A percentile compares a stretch with the other conserved stretches of the same genome.
Conservation (phyloP, 2,113 vertebrate genomes). For the Turdus rufiventris region DNA sequence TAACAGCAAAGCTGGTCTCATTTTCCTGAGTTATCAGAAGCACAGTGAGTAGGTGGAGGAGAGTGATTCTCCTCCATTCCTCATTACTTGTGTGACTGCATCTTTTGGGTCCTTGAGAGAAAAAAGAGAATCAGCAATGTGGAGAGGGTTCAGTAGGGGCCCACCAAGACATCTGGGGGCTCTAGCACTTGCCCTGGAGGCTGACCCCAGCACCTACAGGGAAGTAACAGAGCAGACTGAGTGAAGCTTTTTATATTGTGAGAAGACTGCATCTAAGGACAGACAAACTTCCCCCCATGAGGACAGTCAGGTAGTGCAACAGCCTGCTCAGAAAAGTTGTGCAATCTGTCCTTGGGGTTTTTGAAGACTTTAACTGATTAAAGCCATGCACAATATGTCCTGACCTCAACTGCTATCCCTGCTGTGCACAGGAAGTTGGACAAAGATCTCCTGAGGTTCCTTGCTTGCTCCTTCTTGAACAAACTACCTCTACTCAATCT, state of each 20-base stretch:
- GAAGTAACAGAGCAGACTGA: accelerated
- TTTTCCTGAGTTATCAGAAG: neutral
- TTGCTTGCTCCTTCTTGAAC: neutral
- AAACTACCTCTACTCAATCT: neutral
- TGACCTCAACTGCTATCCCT: neutral
- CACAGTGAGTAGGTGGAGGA: neutral
- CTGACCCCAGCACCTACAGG: neutral
- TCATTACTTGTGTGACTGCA: neutral
- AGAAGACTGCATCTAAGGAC: neutral
- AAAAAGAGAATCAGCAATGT: neutral
- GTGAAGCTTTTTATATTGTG: neutral
- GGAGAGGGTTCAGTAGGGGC: neutral
- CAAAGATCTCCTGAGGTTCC: neutral
- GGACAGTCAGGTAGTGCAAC: neutral
- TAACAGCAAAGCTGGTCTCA: neutral
- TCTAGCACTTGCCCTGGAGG: neutral
- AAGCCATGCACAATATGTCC: neutral
- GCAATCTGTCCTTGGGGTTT: neutral
- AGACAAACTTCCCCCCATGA: neutral
- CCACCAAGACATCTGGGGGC: neutral
- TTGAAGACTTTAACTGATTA: neutral
- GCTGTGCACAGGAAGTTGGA: neutral
- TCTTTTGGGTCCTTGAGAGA: neutral
- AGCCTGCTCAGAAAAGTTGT: neutral
- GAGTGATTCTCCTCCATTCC: neutral